phyloP scores from a whole-genome alignment of 2,888 invertebrate genomes.

The Meliscaeva auricollis region DNA sequence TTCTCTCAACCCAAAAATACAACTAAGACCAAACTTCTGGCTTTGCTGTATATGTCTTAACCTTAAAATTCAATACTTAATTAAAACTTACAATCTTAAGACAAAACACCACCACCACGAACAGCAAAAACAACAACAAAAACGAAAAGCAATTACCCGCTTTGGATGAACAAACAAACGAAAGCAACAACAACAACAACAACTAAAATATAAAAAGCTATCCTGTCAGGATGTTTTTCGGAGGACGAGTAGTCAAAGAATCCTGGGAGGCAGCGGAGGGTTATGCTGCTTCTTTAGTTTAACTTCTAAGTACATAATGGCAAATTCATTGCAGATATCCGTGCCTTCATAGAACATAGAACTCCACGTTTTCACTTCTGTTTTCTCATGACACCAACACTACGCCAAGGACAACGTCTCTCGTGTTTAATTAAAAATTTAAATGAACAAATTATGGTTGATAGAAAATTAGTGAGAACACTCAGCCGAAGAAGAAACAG shows the following conservation, averaged over 20 bases:
- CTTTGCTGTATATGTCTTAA: constrained; percentile 40
- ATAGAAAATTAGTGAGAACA: constrained; percentile 72
- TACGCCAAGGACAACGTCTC: constrained; percentile 9
- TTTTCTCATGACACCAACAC: constrained; percentile 12
- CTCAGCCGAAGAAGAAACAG: constrained; percentile 9
- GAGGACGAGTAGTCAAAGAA: neutral
- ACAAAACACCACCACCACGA: constrained; percentile 58
- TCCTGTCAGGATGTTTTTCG: constrained; percentile 49
- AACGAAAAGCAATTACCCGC: constrained; percentile 72
- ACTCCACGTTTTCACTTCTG: constrained; percentile 16
- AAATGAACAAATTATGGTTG: constrained; percentile 76
- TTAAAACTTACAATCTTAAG: constrained; percentile 73
- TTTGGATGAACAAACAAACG: constrained; percentile 51
- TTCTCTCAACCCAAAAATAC: neutral
- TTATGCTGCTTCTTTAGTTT: constrained; percentile 30
- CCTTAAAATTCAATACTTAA: constrained; percentile 73
- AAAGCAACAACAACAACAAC: constrained; percentile 1
- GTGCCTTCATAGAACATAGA: constrained; percentile 37
- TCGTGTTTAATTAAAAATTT: constrained; percentile 75
- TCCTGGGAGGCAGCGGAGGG: neutral
- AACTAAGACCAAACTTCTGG: constrained; percentile 58
- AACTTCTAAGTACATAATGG: constrained; percentile 67
- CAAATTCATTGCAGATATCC: constrained; percentile 71
- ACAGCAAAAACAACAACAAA: constrained; percentile 57
- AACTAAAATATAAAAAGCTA: constrained; percentile 38